Evolutionary conservation across 2,888 invertebrate species (phyloP), one percentile per base, ranked within the genome.

Genomic region (Dyspetes luteomarginatus): DNA sequence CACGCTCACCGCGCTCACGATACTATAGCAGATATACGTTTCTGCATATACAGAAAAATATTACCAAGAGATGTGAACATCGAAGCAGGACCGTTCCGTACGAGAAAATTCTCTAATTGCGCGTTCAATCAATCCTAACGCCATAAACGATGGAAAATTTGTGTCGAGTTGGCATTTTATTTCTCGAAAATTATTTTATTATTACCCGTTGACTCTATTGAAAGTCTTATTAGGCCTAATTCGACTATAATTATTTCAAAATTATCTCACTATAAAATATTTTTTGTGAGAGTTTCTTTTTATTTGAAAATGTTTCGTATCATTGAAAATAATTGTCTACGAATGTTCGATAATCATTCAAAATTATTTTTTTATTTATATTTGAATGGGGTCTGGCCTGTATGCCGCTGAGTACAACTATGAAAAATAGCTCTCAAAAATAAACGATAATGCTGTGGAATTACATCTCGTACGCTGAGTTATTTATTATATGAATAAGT

Each of bases 81-180:
- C 26, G 26, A 55, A 24, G 52, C 52, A 24, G 52, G 24, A 55
- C 26, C 24, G 52, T 55, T 55, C 52, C 26, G 52, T 55, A 9
- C 26, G 52, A 55, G n/a, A 55, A 55, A 55, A 55, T 55, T 55
- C 52, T 55, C 5, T 55, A 55, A 55, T 55, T 55, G n/a, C 24
- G n/a, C 24, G 19, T n/a, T 22, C 19, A 12, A 19, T 12, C 52
- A 24, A 55, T 55, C 24, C 26, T 17, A 22, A n/a, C 48, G 26
- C 26, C 22, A n/a, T 55, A 26, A 55, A 26, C 52, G 52, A 26
- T 26, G 26, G 24, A n/a, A 55, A 24, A 55, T 55, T 24, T 55
- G n/a, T 55, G 24, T 7, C 48, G 7, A 48, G n/a, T n/a, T n/a
- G n/a, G n/a, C n/a, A n/a, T n/a, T n/a, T n/a, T n/a, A n/a, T n/a